Evolutionary conservation across 2,113 vertebrate species (phyloP), one percentile per base, ranked within the genome.

Genomic region (Astur gentilis): DNA sequence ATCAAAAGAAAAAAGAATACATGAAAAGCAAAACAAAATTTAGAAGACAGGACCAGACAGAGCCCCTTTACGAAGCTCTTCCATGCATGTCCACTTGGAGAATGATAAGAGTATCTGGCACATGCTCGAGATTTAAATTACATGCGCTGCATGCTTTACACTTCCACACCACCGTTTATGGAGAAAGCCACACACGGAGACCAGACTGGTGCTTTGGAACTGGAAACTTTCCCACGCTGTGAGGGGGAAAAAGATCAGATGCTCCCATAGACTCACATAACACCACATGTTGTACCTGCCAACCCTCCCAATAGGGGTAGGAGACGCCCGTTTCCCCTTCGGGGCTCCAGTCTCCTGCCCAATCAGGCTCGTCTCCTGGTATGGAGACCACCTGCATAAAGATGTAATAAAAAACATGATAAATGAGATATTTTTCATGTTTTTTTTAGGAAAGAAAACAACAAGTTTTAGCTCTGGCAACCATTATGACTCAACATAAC

Each of bases 261-360:
- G 98, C 97, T 98, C 98, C 98, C 98, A 97, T 97, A 98, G 98
- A 98, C 98, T 98, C 98, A 98, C 98, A 98, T 98, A 96, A 98
- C 98, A 98, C 98, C 98, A 98, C 98, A 98, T 94, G 98, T 97
- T 98, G 97, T 98, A 98, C 98, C 98, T 98, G 98, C 98, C 98
- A 98, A 98, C 98, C 98, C 98, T 98, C 98, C 98, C 98, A 98
- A 98, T 98, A 98, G 97, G 98, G 98, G 98, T 98, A 98, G 98
- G 98, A 98, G 98, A 98, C 98, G 97, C 98, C 98, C 98, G 34
- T 98, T 98, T 98, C 98, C 98, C 98, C 97, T 98, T 98, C 98
- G 98, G 98, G 98, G 98, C 98, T 98, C 98, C 98, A 98, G 98
- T 98, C 98, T 98, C 98, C 98, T 97, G 98, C 98, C 98, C 98